These are phyloP conservation scores for Sorex araneus DNA, from an alignment of 2,113 vertebrate genomes.

Conservation along the genomic window DNA sequence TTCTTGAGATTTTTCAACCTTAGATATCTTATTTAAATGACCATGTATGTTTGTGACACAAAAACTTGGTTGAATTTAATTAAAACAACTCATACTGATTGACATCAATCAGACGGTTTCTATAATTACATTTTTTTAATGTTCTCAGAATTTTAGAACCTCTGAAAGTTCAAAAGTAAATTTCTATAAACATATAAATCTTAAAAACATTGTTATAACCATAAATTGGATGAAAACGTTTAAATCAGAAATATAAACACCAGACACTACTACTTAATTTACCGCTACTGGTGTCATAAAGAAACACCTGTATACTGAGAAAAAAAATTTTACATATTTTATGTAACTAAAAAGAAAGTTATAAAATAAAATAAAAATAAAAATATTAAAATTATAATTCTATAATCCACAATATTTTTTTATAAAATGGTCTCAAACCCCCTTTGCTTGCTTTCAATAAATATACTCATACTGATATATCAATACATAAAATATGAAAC, in stretches of 20 bases:
- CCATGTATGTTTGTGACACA: background rate
- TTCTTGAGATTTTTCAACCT: constrained; percentile 3
- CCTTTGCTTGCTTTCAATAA: constrained; percentile 37
- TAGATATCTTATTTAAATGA: background rate
- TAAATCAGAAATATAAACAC: background rate
- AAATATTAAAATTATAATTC: background rate
- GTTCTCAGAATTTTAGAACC: background rate
- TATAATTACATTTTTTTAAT: background rate
- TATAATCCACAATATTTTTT: background rate
- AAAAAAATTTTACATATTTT: constrained; percentile 42
- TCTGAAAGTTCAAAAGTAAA: constrained; percentile 35
- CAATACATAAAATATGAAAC: background rate
- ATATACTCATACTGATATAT: background rate
- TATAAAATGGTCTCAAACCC: constrained; percentile 19
- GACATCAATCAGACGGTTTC: constrained; percentile 4
- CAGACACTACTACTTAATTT: constrained; percentile 9
- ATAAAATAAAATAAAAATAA: constrained; percentile 1
- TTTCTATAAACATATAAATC: background rate
- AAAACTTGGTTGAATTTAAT: constrained; percentile 5
- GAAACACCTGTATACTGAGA: constrained; percentile 21
- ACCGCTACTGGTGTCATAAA: background rate
- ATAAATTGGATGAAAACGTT: constrained; percentile 1
- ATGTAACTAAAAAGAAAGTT: background rate
- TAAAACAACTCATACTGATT: background rate
- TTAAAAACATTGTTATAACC: constrained; percentile 13